Evolutionary conservation across 1,140 invertebrate species (phyloP), one percentile per base, ranked within the genome.

Genomic region (Globodera rostochiensis): DNA sequence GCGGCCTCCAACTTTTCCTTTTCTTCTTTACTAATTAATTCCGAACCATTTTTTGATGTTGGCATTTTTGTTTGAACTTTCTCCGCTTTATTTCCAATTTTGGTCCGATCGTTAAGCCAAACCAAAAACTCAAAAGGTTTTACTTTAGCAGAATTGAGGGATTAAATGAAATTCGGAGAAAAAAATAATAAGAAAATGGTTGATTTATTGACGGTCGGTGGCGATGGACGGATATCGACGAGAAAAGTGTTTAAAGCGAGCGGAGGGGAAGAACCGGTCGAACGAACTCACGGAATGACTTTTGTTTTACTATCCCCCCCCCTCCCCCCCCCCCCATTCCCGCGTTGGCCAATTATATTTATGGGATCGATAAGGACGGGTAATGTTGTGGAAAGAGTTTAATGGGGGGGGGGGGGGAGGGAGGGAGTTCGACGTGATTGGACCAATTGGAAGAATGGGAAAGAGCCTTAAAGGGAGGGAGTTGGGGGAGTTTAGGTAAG

Each of bases 11-110:
- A 57, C 8, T n/a, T 7, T 21, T 50, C 8, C 64, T 45, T 19
- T 75, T 75, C 74, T 4, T 75, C 74, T 4, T 75, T 45, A 1
- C 50, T n/a, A 57, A 53, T 76, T n/a, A 36, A 64, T 57, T 64
- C n/a, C 21, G 66, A 21, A 57, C 7, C 19, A 57, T n/a, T 76
- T 1, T 57, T 57, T 21, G 57, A 21, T 19, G 19, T 21, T 64
- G 11, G 15, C 57, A 64, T 64, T 64, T 64, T 64, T 64, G 4
- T 15, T 19, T 64, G 57, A 64, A 64, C 36, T 36, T 36, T 36
- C 36, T 36, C 36, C 36, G 25, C 25, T 1, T 25, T 1, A 25
- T 1, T 25, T 25, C 25, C 25, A 25, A 25, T 25, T 25, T 25
- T 25, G 25, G 25, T 25, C 25, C 25, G 25, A 25, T 25, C 25